Conservation (phyloP, 2,113 vertebrate genomes). For the Syngnathus floridae region DNA sequence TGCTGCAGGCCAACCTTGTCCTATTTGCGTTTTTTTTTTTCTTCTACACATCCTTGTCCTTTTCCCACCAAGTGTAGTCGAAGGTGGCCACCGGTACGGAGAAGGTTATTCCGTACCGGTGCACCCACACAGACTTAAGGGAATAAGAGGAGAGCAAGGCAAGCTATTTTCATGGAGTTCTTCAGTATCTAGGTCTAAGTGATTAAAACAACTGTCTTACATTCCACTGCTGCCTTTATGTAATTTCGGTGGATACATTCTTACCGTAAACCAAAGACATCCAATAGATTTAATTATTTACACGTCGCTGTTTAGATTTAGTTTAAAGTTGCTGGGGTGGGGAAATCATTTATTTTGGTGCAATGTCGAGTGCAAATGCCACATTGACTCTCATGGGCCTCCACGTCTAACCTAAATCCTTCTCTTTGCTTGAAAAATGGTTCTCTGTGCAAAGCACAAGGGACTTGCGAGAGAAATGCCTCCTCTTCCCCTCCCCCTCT, state of each 20-base stretch:
- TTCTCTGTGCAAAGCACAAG: slow-evolving; percentile 62
- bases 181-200: slow-evolving; percentile 71
- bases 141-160: slow-evolving; percentile 57
- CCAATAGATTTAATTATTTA: neutral
- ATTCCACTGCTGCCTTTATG: slow-evolving; percentile 43
- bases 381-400: slow-evolving; percentile 62
- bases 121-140: slow-evolving; percentile 57
- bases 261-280: neutral
- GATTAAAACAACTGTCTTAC: slow-evolving; percentile 63
- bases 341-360: slow-evolving; percentile 18
- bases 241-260: slow-evolving; percentile 16
- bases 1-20: slow-evolving; percentile 64
- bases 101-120: slow-evolving; percentile 64
- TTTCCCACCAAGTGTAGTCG: slow-evolving; percentile 48
- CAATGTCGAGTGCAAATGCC: slow-evolving; percentile 56
- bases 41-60: slow-evolving; percentile 52
- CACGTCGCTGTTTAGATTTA: neutral
- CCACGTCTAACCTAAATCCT: slow-evolving; percentile 63
- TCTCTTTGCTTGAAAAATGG: slow-evolving; percentile 63
- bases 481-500: slow-evolving; percentile 38
- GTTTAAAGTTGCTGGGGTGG: neutral
- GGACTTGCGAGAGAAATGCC: slow-evolving; percentile 65
- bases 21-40: slow-evolving; percentile 62
- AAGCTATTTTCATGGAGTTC: slow-evolving; percentile 66
- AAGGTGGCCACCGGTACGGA: slow-evolving; percentile 65